Conservation (phyloP, 2,888 invertebrate species). For the Rhimphoctona megacephalus region DNA sequence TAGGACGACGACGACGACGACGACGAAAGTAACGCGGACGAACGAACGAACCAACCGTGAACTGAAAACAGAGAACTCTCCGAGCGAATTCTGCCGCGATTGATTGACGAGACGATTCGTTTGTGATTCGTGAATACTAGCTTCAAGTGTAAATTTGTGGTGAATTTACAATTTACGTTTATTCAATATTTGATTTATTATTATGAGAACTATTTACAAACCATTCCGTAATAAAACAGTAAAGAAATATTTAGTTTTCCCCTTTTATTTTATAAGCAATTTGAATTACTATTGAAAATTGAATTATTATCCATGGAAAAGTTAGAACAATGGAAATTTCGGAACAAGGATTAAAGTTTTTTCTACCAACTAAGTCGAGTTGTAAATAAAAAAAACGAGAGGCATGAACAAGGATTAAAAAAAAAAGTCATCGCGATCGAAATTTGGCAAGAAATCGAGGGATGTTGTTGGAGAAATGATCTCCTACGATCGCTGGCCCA, state of each 20-base stretch:
- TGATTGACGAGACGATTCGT: slow-evolving; percentile 17
- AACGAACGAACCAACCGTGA: slow-evolving; percentile 16
- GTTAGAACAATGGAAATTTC: not conserved
- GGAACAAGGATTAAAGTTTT: not conserved
- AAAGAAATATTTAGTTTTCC: no score
- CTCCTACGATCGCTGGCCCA: not conserved
- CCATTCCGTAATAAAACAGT: not conserved
- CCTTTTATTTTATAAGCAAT: no score
- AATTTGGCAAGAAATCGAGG: slow-evolving; percentile 65
- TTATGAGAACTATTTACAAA: not conserved
- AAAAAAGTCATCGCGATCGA: slow-evolving; percentile 3
- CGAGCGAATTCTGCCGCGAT: slow-evolving; percentile 41
- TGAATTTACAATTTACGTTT: no score
- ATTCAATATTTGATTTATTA: not conserved
- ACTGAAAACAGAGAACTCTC: slow-evolving; percentile 22
- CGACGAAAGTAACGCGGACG: slow-evolving; percentile 1
- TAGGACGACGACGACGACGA: no score
- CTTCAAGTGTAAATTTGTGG: not conserved
- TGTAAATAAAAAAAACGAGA: not conserved
- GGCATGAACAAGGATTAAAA: not conserved
- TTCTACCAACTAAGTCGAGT: no score
- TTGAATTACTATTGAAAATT: not conserved
- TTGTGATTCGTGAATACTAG: slow-evolving; percentile 1
- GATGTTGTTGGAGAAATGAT: slow-evolving; percentile 46
- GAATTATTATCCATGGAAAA: not conserved